Conservation (phyloP, 2,888 invertebrate genomes). For the Zaprionus obscuricornis region DNA sequence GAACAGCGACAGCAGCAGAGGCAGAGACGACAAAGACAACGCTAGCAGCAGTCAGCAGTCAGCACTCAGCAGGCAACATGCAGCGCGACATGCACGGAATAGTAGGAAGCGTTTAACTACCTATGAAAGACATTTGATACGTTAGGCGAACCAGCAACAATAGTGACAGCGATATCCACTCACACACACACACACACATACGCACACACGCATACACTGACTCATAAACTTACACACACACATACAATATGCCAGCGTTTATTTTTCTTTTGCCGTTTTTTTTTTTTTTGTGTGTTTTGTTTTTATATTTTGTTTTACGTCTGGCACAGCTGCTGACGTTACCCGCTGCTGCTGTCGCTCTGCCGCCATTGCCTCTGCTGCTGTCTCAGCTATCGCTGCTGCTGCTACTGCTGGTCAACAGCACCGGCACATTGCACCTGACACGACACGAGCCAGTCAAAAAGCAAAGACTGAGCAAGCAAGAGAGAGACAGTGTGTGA, state of each 20-base stretch:
- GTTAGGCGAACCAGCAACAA: slow-evolving; percentile 52
- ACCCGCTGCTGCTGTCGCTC: not conserved
- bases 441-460: slow-evolving; percentile 29
- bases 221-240: too few species aligned
- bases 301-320: slow-evolving; percentile 24
- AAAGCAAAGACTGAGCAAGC: slow-evolving; percentile 4
- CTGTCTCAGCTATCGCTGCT: slow-evolving; percentile 1
- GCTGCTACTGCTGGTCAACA: slow-evolving; percentile 47
- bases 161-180: slow-evolving; percentile 48
- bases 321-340: slow-evolving; percentile 26
- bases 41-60: too few species aligned
- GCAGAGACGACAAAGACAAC: too few species aligned
- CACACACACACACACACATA: slow-evolving; percentile 17
- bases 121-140: slow-evolving; percentile 72
- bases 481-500: slow-evolving; percentile 3
- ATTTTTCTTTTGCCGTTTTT: slow-evolving; percentile 41
- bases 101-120: slow-evolving; percentile 76
- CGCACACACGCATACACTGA: not conserved
- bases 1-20: not conserved
- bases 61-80: too few species aligned
- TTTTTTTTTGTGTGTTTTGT: slow-evolving; percentile 20
- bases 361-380: slow-evolving; percentile 11
- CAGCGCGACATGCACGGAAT: slow-evolving; percentile 57
- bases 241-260: slow-evolving; percentile 28
- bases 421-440: slow-evolving; percentile 74